phyloP scores from a whole-genome alignment of 2,113 vertebrate genomes.

The Butorides virescens region DNA sequence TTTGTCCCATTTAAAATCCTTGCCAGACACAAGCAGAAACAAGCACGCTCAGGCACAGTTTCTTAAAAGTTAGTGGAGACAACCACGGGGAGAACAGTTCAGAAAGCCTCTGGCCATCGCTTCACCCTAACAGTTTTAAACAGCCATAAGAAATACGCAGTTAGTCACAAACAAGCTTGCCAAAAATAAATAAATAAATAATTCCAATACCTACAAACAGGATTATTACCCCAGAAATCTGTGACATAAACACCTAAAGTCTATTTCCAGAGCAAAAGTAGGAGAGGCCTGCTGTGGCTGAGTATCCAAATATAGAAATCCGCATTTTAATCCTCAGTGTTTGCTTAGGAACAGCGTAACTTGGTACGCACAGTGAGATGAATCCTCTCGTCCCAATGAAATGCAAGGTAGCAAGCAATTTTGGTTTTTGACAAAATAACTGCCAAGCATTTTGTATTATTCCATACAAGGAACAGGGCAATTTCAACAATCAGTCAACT shows the following conservation, averaged over 20 bases:
- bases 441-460: background rate
- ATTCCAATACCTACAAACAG: background rate
- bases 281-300: background rate
- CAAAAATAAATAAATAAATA: background rate
- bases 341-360: background rate
- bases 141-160: background rate
- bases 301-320: background rate
- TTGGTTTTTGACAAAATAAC: background rate
- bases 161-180: background rate
- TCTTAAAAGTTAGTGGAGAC: background rate
- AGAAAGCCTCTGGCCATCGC: background rate
- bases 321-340: background rate
- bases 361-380: fast-evolving
- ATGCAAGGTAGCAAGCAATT: background rate
- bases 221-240: background rate
- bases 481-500: background rate
- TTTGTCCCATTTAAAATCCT: background rate
- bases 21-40: background rate
- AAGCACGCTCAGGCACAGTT: fast-evolving
- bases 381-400: fast-evolving
- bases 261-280: background rate
- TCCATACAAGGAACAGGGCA: background rate
- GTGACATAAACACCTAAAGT: background rate
- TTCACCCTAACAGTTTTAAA: background rate
- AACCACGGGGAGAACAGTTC: background rate